These are phyloP conservation scores for Glandiceps talaboti DNA, from an alignment of 53 echinoderm and acorn worm species.

Conservation along the genomic window DNA sequence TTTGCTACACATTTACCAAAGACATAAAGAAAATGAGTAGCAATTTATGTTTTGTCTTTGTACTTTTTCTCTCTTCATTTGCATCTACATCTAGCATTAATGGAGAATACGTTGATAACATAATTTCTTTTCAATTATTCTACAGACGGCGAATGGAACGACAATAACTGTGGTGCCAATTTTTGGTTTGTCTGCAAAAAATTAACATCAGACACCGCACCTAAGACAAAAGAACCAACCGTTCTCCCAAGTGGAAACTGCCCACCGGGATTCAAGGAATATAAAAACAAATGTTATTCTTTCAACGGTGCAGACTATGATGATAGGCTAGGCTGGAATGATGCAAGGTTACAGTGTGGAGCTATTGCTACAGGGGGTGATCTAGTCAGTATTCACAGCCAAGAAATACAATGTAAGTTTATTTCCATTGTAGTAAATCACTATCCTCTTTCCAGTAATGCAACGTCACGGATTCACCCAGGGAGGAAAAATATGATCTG, in stretches of 20 bases:
- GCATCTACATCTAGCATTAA: no score
- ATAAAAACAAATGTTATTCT: constrained; percentile 57
- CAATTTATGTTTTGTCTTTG: no score
- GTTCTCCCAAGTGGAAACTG: constrained; percentile 54
- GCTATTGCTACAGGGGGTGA: constrained; percentile 21
- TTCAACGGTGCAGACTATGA: constrained; percentile 39
- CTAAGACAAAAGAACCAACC: constrained; percentile 54
- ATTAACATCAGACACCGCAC: constrained; percentile 19
- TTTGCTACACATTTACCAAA: no score
- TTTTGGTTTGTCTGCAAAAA: constrained; percentile 76
- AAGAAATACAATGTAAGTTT: neutral
- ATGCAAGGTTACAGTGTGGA: constrained; percentile 59
- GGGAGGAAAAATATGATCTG: no score
- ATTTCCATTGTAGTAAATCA: no score
- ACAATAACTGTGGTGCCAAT: constrained; percentile 72
- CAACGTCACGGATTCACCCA: no score
- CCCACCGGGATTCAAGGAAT: constrained; percentile 23
- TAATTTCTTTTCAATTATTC: no score
- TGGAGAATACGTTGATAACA: no score
- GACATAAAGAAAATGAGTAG: no score
- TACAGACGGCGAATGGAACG: constrained; percentile 39
- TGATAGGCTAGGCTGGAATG: constrained; percentile 53
- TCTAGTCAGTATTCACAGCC: constrained; percentile 25
- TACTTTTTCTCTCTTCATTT: no score
- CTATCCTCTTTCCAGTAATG: no score